Evolutionary conservation across 2,797 vertebrate genomes (phyloP).

Genomic region (Urophycis tenuis): DNA sequence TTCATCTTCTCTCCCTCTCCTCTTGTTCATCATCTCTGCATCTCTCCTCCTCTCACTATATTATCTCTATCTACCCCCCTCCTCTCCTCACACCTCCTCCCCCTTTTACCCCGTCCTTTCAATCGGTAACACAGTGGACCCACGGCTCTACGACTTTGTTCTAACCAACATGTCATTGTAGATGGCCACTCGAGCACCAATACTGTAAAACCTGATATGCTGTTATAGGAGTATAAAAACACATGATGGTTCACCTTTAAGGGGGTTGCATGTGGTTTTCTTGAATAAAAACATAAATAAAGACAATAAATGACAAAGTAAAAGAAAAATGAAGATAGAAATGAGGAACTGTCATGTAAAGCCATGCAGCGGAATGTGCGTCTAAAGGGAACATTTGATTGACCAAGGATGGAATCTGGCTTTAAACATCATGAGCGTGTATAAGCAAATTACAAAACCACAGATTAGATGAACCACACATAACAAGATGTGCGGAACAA

Average conservation of each 20-base stretch:
- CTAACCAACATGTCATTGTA: not conserved
- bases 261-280: not conserved
- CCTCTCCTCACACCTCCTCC: not conserved
- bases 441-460: constrained; percentile 62
- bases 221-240: not conserved
- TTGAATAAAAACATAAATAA: not conserved
- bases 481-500: constrained; percentile 56
- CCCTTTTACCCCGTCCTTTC: no score
- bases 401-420: constrained; percentile 59
- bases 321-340: not conserved
- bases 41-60: no score
- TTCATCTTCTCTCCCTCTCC: no score
- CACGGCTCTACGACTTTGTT: no score
- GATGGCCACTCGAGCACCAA: no score
- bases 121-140: no score
- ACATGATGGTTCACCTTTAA: not conserved
- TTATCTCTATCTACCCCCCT: no score
- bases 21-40: no score
- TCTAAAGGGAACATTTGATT: constrained; percentile 61
- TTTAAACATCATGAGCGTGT: constrained; percentile 64
- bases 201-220: not conserved
- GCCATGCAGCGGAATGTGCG: constrained; percentile 20
- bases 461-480: constrained; percentile 59
- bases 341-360: not conserved
- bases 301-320: not conserved